Percentiles rank a stretch among this genome's conserved stretches.
phyloP scores from a whole-genome alignment of 2,113 vertebrate species.

The Sminthopsis crassicaudata region DNA sequence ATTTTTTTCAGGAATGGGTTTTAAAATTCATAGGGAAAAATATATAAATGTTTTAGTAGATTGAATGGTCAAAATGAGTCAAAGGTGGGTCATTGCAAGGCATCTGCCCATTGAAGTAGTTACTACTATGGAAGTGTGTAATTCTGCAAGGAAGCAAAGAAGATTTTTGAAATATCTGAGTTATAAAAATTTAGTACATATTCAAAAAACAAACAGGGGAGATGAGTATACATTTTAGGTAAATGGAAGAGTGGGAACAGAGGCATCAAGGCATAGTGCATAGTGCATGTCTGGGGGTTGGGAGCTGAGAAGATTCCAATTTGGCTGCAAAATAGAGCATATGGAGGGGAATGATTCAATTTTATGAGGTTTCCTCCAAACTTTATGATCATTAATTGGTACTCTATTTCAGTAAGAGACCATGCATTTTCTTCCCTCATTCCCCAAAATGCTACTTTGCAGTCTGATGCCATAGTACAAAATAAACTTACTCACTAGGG shows the following conservation, averaged over 20 bases:
- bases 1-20: too few species aligned
- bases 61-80: too few species aligned
- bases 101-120: too few species aligned
- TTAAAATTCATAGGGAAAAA: too few species aligned
- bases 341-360: constrained; percentile 36
- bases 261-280: background rate
- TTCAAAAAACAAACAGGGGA: too few species aligned
- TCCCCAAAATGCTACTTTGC: constrained; percentile 33
- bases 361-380: constrained; percentile 23
- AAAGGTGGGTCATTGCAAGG: too few species aligned
- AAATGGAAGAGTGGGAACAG: background rate
- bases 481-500: background rate
- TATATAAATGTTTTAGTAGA: too few species aligned
- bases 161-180: too few species aligned
- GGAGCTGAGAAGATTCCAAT: background rate
- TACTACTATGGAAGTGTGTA: too few species aligned
- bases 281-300: background rate
- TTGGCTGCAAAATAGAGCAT: background rate
- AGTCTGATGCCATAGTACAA: background rate
- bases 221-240: background rate
- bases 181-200: too few species aligned
- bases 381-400: constrained; percentile 44
- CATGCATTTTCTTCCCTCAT: background rate
- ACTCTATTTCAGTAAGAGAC: constrained; percentile 26
- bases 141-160: too few species aligned